These are phyloP conservation scores for Beaufortia kweichowensis DNA, from an alignment of 2,113 vertebrate genomes.

Conservation along the genomic window DNA sequence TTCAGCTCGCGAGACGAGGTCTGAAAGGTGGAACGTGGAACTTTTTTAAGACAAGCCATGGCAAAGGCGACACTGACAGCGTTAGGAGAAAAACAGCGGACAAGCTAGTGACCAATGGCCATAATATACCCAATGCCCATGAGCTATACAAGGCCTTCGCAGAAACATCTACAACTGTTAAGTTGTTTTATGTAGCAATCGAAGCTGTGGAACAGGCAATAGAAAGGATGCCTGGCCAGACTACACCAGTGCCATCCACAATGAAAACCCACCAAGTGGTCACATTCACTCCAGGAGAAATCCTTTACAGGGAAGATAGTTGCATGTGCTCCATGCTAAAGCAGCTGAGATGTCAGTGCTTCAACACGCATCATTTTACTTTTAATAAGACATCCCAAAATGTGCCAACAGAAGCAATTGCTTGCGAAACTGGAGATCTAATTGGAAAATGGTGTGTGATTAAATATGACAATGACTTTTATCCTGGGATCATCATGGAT, in stretches of 20 bases:
- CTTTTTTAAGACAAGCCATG: conserved; percentile 31
- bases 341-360: conserved; percentile 17
- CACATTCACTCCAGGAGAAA: conserved; percentile 2
- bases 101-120: conserved; percentile 9
- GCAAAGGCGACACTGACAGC: not conserved
- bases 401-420: conserved; percentile 12
- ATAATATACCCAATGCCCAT: conserved; percentile 21
- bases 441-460: no score
- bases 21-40: conserved; percentile 10
- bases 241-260: not conserved
- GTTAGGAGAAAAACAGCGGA: conserved; percentile 4
- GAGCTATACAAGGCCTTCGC: conserved; percentile 28
- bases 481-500: no score
- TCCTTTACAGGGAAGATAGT: not conserved
- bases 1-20: not conserved
- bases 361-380: not conserved
- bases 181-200: conserved; percentile 22
- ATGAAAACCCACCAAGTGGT: conserved; percentile 26
- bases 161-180: conserved; percentile 31
- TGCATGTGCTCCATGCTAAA: conserved; percentile 10
- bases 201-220: conserved; percentile 16
- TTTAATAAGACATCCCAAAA: not conserved
- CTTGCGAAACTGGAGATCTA: not conserved
- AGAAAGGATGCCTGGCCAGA: conserved; percentile 9
- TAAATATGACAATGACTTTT: no score